phyloP scores from a whole-genome alignment of 2,797 vertebrate genomes.

The Oreortyx pictus region DNA sequence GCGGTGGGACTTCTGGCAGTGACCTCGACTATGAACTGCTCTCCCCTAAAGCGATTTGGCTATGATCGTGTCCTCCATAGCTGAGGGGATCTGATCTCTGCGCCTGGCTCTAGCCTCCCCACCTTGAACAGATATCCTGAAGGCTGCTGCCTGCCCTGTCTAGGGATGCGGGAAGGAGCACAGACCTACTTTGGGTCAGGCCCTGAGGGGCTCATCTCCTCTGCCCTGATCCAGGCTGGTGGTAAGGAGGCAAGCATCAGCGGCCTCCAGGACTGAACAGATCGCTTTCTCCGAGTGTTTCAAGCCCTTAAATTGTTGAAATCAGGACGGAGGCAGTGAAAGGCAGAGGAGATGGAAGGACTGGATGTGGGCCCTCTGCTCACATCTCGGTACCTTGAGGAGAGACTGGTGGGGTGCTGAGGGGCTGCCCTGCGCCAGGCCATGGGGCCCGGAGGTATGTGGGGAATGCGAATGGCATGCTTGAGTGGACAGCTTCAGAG shows the following conservation, averaged over 20 bases:
- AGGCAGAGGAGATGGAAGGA: background rate
- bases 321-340: fast-evolving
- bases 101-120: background rate
- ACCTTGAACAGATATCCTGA: background rate
- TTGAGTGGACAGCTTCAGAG: slow-evolving; percentile 83
- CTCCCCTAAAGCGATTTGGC: background rate
- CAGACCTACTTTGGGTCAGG: background rate
- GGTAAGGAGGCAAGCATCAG: fast-evolving
- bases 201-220: background rate
- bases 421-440: slow-evolving; percentile 26
- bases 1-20: background rate
- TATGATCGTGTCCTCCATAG: background rate
- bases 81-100: too few species aligned
- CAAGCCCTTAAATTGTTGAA: background rate
- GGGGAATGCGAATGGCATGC: slow-evolving; percentile 84
- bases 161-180: background rate
- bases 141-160: background rate
- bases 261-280: background rate
- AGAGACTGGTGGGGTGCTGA: slow-evolving; percentile 27
- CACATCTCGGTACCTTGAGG: background rate
- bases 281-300: fast-evolving
- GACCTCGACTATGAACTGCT: background rate
- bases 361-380: background rate
- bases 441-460: slow-evolving; percentile 69
- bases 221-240: background rate